These are phyloP conservation scores for Epinephelus malabaricus DNA, from an alignment of 2,797 vertebrate species.

Conservation along the genomic window DNA sequence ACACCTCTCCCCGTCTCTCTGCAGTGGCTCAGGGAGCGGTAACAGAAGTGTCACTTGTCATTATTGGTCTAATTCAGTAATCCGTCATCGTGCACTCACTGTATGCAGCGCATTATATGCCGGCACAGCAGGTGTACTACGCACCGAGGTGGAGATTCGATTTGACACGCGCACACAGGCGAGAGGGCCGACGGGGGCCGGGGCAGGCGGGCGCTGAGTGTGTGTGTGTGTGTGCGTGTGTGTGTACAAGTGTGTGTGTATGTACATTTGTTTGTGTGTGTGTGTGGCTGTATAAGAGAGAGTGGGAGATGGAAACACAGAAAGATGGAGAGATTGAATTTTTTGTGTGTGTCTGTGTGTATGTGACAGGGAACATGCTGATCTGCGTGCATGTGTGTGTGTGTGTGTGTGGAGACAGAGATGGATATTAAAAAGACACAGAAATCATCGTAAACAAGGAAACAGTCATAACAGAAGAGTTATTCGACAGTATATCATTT, in stretches of 20 bases:
- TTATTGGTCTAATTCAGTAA: constrained; percentile 91
- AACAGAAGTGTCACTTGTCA: constrained; percentile 92
- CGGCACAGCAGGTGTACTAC: constrained; percentile 86
- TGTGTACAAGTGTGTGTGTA: constrained; percentile 16
- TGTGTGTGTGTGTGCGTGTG: constrained; percentile 11
- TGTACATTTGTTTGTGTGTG: constrained; percentile 26
- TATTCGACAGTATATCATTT: no score
- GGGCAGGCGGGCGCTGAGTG: constrained; percentile 47
- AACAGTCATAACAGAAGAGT: constrained; percentile 10
- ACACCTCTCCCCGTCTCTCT: constrained; percentile 81
- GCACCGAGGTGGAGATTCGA: constrained; percentile 87
- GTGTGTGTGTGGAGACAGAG: constrained; percentile 13
- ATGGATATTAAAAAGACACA: constrained; percentile 13
- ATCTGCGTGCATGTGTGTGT: neutral
- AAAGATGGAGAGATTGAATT: constrained; percentile 71
- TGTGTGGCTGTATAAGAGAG: constrained; percentile 30
- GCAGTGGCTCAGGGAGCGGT: constrained; percentile 89
- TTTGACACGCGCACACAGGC: constrained; percentile 87
- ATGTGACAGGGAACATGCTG: no score
- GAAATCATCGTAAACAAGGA: constrained; percentile 10
- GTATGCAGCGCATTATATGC: constrained; percentile 87
- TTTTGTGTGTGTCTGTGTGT: constrained; percentile 33
- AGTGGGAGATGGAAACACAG: constrained; percentile 49
- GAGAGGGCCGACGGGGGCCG: constrained; percentile 70
- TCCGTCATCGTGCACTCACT: constrained; percentile 88